Conservation (phyloP, 1,140 invertebrate species). For the Mamestra configurata region DNA sequence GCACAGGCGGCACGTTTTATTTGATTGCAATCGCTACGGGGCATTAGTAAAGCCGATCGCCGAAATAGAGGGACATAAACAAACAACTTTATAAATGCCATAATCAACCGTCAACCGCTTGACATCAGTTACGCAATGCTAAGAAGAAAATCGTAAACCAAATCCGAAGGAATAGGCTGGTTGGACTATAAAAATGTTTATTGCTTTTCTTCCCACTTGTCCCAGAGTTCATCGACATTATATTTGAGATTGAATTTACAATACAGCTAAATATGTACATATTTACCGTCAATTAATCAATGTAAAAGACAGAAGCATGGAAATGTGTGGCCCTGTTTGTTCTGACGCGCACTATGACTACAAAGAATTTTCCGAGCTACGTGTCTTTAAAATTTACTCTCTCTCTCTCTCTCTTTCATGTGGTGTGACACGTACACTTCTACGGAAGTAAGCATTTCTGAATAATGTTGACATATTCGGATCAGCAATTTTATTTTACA, state of each 20-base stretch:
- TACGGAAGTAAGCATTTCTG: neutral
- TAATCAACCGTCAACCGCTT: constrained; percentile 47
- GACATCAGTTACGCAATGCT: constrained; percentile 46
- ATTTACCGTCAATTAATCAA: constrained; percentile 81
- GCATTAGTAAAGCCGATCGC: constrained; percentile 32
- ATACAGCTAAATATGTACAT: constrained; percentile 83
- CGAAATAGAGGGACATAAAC: constrained; percentile 44
- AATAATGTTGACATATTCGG: neutral
- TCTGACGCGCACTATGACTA: neutral
- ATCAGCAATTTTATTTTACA: too few relatives aligned
- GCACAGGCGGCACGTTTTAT: neutral
- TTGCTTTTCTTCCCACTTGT: constrained; percentile 78
- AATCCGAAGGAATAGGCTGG: constrained; percentile 66
- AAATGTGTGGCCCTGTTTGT: constrained; percentile 26
- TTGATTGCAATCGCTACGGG: constrained; percentile 17
- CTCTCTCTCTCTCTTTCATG: neutral
- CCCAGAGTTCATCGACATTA: constrained; percentile 70
- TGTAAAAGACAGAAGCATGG: constrained; percentile 31
- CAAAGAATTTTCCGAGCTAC: neutral
- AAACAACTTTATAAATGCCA: constrained; percentile 49
- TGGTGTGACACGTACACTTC: neutral
- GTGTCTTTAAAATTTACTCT: neutral
- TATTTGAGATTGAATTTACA: constrained; percentile 79
- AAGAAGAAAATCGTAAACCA: constrained; percentile 51
- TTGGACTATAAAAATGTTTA: constrained; percentile 78